Percentiles rank a stretch among this genome's conserved stretches.
Conservation (phyloP, 2,888 invertebrate species). For the Xestobium rufovillosum region DNA sequence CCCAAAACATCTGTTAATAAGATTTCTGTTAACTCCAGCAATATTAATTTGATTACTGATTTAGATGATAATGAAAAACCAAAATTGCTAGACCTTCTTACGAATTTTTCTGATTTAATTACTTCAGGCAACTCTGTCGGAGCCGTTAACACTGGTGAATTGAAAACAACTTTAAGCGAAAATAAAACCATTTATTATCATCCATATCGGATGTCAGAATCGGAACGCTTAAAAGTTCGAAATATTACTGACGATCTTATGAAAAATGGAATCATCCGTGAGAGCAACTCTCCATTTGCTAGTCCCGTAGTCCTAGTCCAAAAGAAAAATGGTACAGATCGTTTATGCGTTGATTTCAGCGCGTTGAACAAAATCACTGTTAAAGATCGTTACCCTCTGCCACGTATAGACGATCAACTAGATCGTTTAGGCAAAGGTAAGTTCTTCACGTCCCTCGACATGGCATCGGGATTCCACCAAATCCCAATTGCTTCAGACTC, state of each 20-base stretch:
- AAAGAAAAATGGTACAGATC: conserved; percentile 20
- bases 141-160: too few relatives aligned
- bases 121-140: too few relatives aligned
- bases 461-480: conserved; percentile 30
- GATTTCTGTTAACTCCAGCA: too few relatives aligned
- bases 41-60: too few relatives aligned
- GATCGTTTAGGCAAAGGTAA: conserved; percentile 22
- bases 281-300: conserved; percentile 19
- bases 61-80: too few relatives aligned
- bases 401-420: too few relatives aligned
- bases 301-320: conserved; percentile 19
- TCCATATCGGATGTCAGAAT: conserved; percentile 16
- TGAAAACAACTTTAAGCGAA: too few relatives aligned
- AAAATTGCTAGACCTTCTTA: too few relatives aligned
- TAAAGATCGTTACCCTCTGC: conserved; percentile 28
- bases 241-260: conserved; percentile 18
- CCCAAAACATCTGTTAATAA: too few relatives aligned
- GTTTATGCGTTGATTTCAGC: conserved; percentile 25
- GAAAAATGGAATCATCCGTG: conserved; percentile 13
- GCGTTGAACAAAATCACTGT: conserved; percentile 26
- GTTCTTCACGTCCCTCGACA: conserved; percentile 28
- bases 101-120: too few relatives aligned
- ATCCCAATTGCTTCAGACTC: conserved; percentile 28
- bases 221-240: conserved; percentile 14
- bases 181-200: too few relatives aligned